These are phyloP conservation scores for Antechinus flavipes DNA, from an alignment of 2,113 vertebrate genomes.

Conservation along the genomic window DNA sequence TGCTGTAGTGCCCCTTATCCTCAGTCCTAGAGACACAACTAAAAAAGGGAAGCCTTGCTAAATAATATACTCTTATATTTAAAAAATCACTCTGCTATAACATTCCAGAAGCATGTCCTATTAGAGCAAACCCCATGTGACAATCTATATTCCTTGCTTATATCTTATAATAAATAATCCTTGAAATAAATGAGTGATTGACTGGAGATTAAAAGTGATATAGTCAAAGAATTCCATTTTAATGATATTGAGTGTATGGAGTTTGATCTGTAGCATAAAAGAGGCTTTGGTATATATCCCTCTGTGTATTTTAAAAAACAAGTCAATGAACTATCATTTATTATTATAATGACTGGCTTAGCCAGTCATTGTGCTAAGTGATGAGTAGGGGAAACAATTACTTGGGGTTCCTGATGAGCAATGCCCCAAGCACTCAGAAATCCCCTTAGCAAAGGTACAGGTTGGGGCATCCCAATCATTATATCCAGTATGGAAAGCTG, in stretches of 20 bases:
- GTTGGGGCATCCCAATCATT: background rate
- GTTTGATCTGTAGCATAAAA: background rate
- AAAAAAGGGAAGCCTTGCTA: background rate
- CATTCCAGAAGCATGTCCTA: background rate
- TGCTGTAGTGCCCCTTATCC: background rate
- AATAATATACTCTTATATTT: background rate
- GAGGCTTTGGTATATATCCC: background rate
- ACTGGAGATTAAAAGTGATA: background rate
- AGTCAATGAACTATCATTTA: background rate
- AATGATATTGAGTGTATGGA: background rate
- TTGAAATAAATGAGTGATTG: background rate
- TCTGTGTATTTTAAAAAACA: background rate
- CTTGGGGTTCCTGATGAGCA: background rate
- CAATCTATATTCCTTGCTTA: background rate
- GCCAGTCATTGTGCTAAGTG: background rate
- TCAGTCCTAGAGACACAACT: background rate
- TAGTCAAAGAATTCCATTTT: background rate
- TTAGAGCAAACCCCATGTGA: background rate
- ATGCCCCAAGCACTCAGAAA: background rate
- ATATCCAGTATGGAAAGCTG: background rate
- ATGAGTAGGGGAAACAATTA: background rate
- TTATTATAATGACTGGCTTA: background rate
- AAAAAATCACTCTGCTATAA: background rate
- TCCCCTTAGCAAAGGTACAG: background rate
- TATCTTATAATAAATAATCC: background rate